Evolutionary conservation across 2,888 invertebrate species (phyloP).

Genomic region (Pherbina coryleti): DNA sequence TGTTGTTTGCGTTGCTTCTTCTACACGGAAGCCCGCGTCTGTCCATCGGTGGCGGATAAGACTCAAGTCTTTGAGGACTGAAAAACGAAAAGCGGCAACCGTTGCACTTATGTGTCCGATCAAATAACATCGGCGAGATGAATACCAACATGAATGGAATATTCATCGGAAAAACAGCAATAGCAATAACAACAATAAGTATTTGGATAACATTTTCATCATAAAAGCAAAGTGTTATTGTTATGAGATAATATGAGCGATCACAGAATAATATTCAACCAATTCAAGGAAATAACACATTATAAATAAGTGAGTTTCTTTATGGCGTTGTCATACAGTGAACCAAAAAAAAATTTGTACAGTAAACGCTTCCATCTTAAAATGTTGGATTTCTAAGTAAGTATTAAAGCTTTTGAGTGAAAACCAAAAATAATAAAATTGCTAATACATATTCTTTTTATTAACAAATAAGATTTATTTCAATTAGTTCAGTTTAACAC

Average conservation of each 20-base stretch:
- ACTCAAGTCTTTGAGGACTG: neutral
- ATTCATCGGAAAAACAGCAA: slow-evolving; percentile 8
- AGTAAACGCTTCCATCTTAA: too few relatives aligned
- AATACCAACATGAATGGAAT: slow-evolving; percentile 37
- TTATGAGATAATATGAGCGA: neutral
- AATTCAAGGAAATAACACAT: too few relatives aligned
- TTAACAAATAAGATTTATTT: too few relatives aligned
- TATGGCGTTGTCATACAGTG: too few relatives aligned
- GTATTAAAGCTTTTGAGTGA: too few relatives aligned
- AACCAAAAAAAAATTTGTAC: too few relatives aligned
- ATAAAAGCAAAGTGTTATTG: slow-evolving; percentile 1
- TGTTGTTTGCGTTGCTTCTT: slow-evolving; percentile 18
- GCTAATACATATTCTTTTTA: too few relatives aligned
- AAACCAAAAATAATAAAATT: too few relatives aligned
- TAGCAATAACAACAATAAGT: neutral
- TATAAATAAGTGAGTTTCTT: too few relatives aligned
- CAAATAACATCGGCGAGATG: slow-evolving; percentile 8
- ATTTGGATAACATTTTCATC: neutral
- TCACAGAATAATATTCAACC: too few relatives aligned
- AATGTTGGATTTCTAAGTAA: too few relatives aligned
- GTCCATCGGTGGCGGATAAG: slow-evolving; percentile 17
- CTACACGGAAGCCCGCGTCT: slow-evolving; percentile 3
- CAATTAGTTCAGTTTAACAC: too few relatives aligned
- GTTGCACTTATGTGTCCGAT: neutral
- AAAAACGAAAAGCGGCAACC: neutral